Evolutionary conservation across 2,888 invertebrate species (phyloP).

Genomic region (Tinea semifulvella): DNA sequence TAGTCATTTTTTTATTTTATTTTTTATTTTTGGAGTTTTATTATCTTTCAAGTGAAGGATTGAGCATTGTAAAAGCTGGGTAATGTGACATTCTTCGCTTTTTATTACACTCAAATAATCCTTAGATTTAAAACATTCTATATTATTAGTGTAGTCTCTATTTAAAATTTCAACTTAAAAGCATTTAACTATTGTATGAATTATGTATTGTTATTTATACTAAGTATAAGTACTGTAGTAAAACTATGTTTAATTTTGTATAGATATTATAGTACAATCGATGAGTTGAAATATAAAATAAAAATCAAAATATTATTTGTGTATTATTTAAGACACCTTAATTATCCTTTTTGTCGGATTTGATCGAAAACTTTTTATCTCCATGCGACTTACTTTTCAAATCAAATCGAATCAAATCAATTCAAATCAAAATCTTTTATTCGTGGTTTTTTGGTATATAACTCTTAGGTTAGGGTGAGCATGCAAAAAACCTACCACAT

Average conservation of each 20-base stretch:
- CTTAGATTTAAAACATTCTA: background rate
- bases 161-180: slow-evolving; percentile 3
- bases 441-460: too few relatives aligned
- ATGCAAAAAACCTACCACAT: too few relatives aligned
- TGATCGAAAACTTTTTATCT: too few relatives aligned
- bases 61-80: slow-evolving; percentile 61
- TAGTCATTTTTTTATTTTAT: too few relatives aligned
- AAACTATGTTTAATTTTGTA: slow-evolving; percentile 56
- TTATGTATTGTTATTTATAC: slow-evolving; percentile 16
- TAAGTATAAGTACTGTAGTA: slow-evolving; percentile 46
- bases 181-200: background rate
- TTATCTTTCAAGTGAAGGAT: slow-evolving; percentile 34
- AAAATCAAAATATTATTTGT: slow-evolving; percentile 1
- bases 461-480: too few relatives aligned
- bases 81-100: slow-evolving; percentile 53
- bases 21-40: too few relatives aligned
- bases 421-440: too few relatives aligned
- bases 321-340: background rate
- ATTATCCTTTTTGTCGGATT: background rate
- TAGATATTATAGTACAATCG: slow-evolving; percentile 53
- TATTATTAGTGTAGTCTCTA: background rate
- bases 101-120: background rate
- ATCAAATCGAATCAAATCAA: too few relatives aligned
- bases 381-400: too few relatives aligned
- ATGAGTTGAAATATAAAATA: slow-evolving; percentile 61